A percentile compares a stretch with the other conserved stretches of the same genome.
Evolutionary conservation across 2,113 vertebrate genomes (phyloP).

Genomic region (Mesocricetus auratus): DNA sequence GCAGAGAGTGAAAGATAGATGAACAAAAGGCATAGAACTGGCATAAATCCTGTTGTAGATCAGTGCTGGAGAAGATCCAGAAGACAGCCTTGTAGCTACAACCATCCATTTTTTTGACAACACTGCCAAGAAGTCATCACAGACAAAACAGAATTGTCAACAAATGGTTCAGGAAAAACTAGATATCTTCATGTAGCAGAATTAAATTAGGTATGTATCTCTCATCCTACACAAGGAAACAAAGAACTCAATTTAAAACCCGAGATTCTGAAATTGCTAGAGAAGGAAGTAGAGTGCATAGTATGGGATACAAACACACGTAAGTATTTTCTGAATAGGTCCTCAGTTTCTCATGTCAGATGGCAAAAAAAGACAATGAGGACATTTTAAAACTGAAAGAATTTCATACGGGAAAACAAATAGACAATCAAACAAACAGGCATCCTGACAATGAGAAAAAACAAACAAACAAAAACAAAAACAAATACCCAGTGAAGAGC

Average conservation of each 20-base stretch:
- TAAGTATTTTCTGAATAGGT: not conserved
- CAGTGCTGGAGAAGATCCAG: not conserved
- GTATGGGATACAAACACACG: not conserved
- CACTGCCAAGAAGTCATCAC: not conserved
- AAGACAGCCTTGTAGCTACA: not conserved
- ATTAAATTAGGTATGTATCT: not conserved
- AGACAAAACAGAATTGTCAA: not conserved
- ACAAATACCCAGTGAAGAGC: not conserved
- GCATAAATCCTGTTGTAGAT: not conserved
- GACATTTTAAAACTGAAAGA: not conserved
- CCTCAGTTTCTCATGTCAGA: not conserved
- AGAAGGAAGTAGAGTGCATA: not conserved
- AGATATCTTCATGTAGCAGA: not conserved
- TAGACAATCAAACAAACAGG: not conserved
- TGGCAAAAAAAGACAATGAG: not conserved
- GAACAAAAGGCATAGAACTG: not conserved
- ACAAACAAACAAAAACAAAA: not conserved
- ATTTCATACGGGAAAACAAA: not conserved
- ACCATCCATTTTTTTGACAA: not conserved
- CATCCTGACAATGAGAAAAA: not conserved
- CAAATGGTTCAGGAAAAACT: not conserved
- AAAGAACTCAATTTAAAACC: not conserved
- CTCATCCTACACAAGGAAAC: not conserved
- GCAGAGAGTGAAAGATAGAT: not conserved
- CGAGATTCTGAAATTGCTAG: not conserved